Base-by-base conservation (phyloP, 2,113 vertebrate genomes). In the Coreoperca whiteheadi region DNA sequence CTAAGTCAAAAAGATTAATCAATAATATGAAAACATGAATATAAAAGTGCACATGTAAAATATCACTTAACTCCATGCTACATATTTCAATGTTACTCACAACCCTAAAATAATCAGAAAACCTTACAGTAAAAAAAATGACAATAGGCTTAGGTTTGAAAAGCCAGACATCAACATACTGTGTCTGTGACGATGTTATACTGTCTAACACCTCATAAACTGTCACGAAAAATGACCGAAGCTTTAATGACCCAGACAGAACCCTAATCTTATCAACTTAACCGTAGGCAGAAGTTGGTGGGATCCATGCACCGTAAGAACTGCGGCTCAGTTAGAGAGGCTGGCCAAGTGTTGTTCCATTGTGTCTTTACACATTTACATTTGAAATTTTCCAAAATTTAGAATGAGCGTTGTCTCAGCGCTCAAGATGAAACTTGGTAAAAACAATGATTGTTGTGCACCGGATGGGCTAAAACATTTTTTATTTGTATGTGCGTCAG, bases 1-100 rank as follows among this genome's bases (percentile, higher is more conserved):
- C 87, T 77, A 81, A 85, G 25, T 89, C 70, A 85, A 66, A 84
- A 87, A 69, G 61, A 78, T 83, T 10, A 34, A 90, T 93, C 74
- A 56, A 87, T 84, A 68, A 81, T 51, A 56, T 65, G 43, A 77
- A 39, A 80, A 57, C 41, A 79, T 8, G 32, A 68, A 64, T 41
- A 66, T 21, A 57, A 71, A 84, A 51, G 23, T n/a, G 64, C 34
- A 46, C 30, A 59, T 68, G 18, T 16, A 51, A 39, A 66, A 68
- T 41, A 25, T 32, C 23, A 21, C 68, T 68, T 20, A n/a, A 18
- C 64, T 50, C 10, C 32, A 48, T 21, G 4, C n/a, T 30, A 48
- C 61, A 61, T 59, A 48, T 46, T 65, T 75, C 8, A 20, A 51
- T 57, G 25, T 39, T 5, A 68, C 8, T 48, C 41, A 53, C 23